Evolutionary conservation across 2,113 vertebrate genomes (phyloP).

Genomic region (Ophiodon elongatus): DNA sequence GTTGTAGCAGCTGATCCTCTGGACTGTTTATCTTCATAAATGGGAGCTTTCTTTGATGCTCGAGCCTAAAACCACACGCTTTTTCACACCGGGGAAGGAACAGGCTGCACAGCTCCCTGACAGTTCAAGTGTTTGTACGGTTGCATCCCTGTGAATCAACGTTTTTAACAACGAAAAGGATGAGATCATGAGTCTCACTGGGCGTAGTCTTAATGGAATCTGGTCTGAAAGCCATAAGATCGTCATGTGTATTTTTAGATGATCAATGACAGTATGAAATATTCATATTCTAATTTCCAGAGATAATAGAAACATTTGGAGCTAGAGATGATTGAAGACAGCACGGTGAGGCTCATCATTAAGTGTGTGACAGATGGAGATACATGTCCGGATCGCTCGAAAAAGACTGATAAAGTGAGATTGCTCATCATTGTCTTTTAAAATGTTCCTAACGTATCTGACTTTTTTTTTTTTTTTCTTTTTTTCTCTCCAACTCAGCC

Average conservation of each 20-base stretch:
- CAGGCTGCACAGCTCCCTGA: background rate
- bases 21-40: background rate
- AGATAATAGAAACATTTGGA: slow-evolving; percentile 75
- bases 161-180: slow-evolving; percentile 41
- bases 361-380: slow-evolving; percentile 47
- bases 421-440: background rate
- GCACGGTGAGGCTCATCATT: slow-evolving; percentile 34
- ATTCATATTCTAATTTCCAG: slow-evolving; percentile 80
- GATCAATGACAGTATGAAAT: slow-evolving; percentile 76
- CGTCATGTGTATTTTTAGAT: slow-evolving; percentile 76
- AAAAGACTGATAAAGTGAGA: background rate
- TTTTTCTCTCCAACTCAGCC: slow-evolving; percentile 74
- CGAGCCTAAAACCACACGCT: background rate
- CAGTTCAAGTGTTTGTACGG: background rate
- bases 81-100: background rate
- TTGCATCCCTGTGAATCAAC: slow-evolving; percentile 8
- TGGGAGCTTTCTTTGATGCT: background rate
- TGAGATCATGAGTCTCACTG: slow-evolving; percentile 42
- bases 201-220: slow-evolving; percentile 47
- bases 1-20: background rate
- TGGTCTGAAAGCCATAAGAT: slow-evolving; percentile 42
- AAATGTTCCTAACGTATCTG: background rate
- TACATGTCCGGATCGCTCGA: background rate
- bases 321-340: slow-evolving; percentile 41
- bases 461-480: background rate